These are phyloP conservation scores for Drosophila leonis DNA, from an alignment of 2,888 invertebrate species.

Conservation along the genomic window DNA sequence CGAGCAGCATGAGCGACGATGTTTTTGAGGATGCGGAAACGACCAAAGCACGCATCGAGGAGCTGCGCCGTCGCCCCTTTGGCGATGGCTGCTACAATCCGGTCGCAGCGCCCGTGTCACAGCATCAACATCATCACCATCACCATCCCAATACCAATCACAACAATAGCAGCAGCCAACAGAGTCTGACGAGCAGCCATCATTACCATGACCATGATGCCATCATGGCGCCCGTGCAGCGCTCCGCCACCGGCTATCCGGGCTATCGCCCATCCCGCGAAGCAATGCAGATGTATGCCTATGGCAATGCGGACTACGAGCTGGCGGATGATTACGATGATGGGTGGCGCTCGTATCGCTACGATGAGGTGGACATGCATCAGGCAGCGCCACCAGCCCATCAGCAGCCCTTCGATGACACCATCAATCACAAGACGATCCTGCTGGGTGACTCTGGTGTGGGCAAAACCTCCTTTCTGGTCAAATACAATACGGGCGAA, in stretches of 20 bases:
- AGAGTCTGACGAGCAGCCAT: conserved; percentile 70
- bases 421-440: conserved; percentile 93
- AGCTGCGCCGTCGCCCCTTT: conserved; percentile 77
- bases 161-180: conserved; percentile 59
- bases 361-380: conserved; percentile 84
- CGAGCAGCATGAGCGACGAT: conserved; percentile 91
- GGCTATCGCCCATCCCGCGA: conserved; percentile 92
- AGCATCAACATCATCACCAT: conserved; percentile 62
- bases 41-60: conserved; percentile 82
- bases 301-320: conserved; percentile 77
- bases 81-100: conserved; percentile 80
- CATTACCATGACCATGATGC: conserved; percentile 69
- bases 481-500: conserved; percentile 96
- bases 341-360: conserved; percentile 85
- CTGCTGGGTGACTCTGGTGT: conserved; percentile 97
- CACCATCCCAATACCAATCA: conserved; percentile 49
- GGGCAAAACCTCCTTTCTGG: conserved; percentile 96
- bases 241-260: conserved; percentile 91
- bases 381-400: conserved; percentile 55
- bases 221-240: conserved; percentile 73
- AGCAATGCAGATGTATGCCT: conserved; percentile 87
- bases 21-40: conserved; percentile 90
- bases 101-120: conserved; percentile 68
- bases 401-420: conserved; percentile 85
- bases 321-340: conserved; percentile 79